Evolutionary conservation across 2,888 invertebrate species (phyloP), one percentile per base, ranked within the genome.

Genomic region (Lasius platythorax): DNA sequence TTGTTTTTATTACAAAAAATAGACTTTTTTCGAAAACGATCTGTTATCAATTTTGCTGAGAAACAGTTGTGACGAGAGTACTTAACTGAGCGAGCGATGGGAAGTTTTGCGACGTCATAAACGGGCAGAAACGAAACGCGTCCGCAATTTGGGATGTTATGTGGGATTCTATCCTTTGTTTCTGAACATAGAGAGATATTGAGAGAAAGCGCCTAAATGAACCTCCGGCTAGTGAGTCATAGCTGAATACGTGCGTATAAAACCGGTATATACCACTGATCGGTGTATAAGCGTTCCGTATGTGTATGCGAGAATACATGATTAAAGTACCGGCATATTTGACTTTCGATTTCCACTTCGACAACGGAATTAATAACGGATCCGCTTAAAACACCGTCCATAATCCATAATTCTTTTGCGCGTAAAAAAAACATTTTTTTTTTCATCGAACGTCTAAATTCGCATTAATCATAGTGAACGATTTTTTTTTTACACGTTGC

Each of bases 161-260:
- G 78, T 66, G 56, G 30, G 23, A 50, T 18, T 50, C 15, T 70
- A 33, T 30, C 28, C 43, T 79, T 79, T 79, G 78, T 79, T 43
- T 58, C 33, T 58, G 37, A 50, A 73, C 23, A 6, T 11, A 23
- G 58, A 30, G 73, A 58, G 73, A 61, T 78, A 70, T 61, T 61
- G 79, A 73, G 79, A 72, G 79, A 79, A 79, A 79, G 58, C 74
- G 46, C 6, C 61, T 74, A 73, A 67, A 81, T 74, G 79, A 81
- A 74, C 61, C 79, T 73, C 12, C 61, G 46, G 11, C 18, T 43
- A 68, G n/a, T 70, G 56, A 74, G 18, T 61, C 33, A 46, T 46
- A 79, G 8, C 58, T 11, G 46, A 61, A 46, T 61, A 33, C 61
- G 28, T 37, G 33, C 75, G 46, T 33, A 73, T 61, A 74, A 81